phyloP scores from a whole-genome alignment of 92 coral and sea anemone species.

The Siderastrea siderea region DNA sequence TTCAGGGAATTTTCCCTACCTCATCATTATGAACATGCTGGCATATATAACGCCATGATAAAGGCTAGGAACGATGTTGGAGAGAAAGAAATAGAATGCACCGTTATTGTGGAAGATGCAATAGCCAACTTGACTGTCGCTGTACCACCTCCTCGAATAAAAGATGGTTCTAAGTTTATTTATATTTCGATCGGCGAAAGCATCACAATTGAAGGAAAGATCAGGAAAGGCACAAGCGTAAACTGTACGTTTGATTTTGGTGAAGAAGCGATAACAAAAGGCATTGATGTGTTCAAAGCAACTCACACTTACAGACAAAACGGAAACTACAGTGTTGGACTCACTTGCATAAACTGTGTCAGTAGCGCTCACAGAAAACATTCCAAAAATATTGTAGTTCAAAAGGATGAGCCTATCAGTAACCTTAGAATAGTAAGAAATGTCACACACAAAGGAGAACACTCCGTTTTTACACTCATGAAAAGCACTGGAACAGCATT shows the following conservation, averaged over 20 bases:
- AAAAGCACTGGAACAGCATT: constrained; percentile 74
- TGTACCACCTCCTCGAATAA: constrained; percentile 48
- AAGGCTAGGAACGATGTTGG: constrained; percentile 56
- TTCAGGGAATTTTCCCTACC: constrained; percentile 32
- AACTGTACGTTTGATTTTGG: constrained; percentile 70
- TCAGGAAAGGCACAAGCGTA: constrained; percentile 68
- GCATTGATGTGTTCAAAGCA: background rate
- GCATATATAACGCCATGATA: constrained; percentile 34
- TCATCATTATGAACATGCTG: constrained; percentile 40
- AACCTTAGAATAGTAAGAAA: constrained; percentile 24
- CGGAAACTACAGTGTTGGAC: constrained; percentile 66
- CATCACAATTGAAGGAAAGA: constrained; percentile 35
- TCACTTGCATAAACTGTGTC: constrained; percentile 71
- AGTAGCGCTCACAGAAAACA: constrained; percentile 33
- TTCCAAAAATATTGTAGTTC: constrained; percentile 50
- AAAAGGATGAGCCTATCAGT: constrained; percentile 56
- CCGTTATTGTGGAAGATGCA: constrained; percentile 57
- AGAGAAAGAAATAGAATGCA: constrained; percentile 8
- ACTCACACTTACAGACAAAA: constrained; percentile 37
- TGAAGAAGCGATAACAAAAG: constrained; percentile 32
- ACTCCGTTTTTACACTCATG: constrained; percentile 31
- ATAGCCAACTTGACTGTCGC: constrained; percentile 30
- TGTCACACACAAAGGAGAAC: constrained; percentile 62
- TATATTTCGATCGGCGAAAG: constrained; percentile 68
- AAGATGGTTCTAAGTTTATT: constrained; percentile 8